phyloP scores from a whole-genome alignment of 2,113 vertebrate genomes.

The Bostrychus sinensis region DNA sequence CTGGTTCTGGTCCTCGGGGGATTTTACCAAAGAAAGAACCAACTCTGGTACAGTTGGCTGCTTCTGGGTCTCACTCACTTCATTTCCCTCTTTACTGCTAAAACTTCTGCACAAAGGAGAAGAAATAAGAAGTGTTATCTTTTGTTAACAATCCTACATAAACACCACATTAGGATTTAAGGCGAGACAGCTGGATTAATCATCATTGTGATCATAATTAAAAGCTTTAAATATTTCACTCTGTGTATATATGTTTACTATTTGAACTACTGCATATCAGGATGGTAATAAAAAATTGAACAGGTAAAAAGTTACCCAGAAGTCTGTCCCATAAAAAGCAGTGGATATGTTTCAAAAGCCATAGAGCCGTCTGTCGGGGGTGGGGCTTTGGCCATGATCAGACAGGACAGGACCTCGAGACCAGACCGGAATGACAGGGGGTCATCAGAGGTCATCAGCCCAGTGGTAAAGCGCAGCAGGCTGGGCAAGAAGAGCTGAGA shows the following conservation, averaged over 20 bases:
- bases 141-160: not conserved
- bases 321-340: slow-evolving; percentile 81
- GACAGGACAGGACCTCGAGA: slow-evolving; percentile 83
- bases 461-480: slow-evolving; percentile 84
- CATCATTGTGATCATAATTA: no score
- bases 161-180: no score
- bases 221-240: no score
- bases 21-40: slow-evolving; percentile 82
- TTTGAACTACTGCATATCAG: not conserved
- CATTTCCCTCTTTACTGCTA: slow-evolving; percentile 52
- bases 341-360: slow-evolving; percentile 94
- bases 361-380: slow-evolving; percentile 89
- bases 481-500: slow-evolving; percentile 88
- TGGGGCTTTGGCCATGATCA: slow-evolving; percentile 91
- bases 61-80: slow-evolving; percentile 40
- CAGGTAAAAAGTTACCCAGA: slow-evolving; percentile 74
- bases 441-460: slow-evolving; percentile 77
- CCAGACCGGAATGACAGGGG: slow-evolving; percentile 67
- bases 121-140: not conserved
- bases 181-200: no score
- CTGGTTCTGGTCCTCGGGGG: slow-evolving; percentile 65
- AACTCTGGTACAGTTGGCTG: slow-evolving; percentile 79
- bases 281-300: not conserved
- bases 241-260: no score
- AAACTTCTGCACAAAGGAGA: slow-evolving; percentile 21